Evolutionary conservation across 2,888 invertebrate genomes (phyloP).

Genomic region (Diaprepes abbreviatus): DNA sequence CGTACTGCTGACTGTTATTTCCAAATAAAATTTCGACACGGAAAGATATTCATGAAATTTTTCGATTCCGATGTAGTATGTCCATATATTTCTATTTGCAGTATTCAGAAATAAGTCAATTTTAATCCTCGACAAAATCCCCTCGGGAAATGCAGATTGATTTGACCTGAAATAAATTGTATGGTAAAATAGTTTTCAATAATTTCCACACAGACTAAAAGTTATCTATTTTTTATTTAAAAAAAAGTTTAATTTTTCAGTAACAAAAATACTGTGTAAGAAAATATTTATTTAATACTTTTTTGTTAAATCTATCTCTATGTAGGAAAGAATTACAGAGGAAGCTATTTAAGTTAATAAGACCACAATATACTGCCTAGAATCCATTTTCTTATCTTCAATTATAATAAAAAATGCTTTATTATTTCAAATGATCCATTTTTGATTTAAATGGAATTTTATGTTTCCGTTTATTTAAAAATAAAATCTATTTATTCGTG

Average conservation of each 20-base stretch:
- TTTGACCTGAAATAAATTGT: neutral
- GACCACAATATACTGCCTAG: too few relatives aligned
- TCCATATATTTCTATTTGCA: neutral
- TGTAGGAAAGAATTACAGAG: too few relatives aligned
- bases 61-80: neutral
- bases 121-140: neutral
- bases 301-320: too few relatives aligned
- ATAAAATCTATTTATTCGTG: slow-evolving; percentile 1
- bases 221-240: too few relatives aligned
- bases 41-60: neutral
- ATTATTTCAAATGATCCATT: neutral
- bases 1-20: too few relatives aligned
- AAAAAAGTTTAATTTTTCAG: too few relatives aligned
- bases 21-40: neutral
- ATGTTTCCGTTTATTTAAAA: neutral
- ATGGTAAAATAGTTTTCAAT: neutral
- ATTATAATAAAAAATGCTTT: neutral
- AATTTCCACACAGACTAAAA: neutral
- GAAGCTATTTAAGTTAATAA: too few relatives aligned
- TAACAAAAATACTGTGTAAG: too few relatives aligned
- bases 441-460: neutral
- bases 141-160: neutral
- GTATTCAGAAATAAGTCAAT: neutral
- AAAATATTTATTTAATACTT: too few relatives aligned
- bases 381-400: neutral